Conservation (phyloP, 2,797 vertebrate genomes). For the Pseudocheirus occidentalis region DNA sequence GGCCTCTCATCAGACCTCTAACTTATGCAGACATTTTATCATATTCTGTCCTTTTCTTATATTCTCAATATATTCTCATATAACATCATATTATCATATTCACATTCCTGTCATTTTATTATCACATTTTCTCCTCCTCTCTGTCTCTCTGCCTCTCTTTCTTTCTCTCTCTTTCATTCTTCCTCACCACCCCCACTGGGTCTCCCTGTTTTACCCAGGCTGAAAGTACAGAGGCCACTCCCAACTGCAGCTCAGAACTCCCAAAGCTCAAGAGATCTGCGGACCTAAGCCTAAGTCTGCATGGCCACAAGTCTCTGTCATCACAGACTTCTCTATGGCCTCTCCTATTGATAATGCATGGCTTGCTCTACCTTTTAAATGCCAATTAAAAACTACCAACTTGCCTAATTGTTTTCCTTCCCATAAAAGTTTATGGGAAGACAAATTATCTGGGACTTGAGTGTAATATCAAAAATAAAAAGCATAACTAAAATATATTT, state of each 20-base stretch:
- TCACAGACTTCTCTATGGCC: background rate
- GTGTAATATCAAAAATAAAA: conserved; percentile 32
- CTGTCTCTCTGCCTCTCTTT: background rate
- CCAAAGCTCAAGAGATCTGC: background rate
- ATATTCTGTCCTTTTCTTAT: background rate
- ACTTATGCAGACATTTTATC: background rate
- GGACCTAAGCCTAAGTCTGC: background rate
- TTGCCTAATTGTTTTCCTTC: background rate
- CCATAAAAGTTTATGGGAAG: background rate
- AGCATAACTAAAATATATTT: conserved; percentile 9
- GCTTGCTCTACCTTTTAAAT: background rate
- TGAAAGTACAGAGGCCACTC: background rate
- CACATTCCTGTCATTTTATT: too few relatives aligned
- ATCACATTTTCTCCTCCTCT: background rate
- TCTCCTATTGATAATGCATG: background rate
- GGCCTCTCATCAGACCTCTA: background rate
- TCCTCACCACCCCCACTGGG: too few relatives aligned
- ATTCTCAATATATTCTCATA: background rate
- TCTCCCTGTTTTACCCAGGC: background rate
- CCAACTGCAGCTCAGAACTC: background rate
- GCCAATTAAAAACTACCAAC: background rate
- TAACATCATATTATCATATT: too few relatives aligned
- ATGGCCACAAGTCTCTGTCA: background rate
- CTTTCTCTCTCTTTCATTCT: background rate
- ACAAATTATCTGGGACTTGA: background rate